A percentile compares a stretch with the other conserved stretches of the same genome.
Evolutionary conservation across 2,888 invertebrate species (phyloP).

Genomic region (Tipula confusa): DNA sequence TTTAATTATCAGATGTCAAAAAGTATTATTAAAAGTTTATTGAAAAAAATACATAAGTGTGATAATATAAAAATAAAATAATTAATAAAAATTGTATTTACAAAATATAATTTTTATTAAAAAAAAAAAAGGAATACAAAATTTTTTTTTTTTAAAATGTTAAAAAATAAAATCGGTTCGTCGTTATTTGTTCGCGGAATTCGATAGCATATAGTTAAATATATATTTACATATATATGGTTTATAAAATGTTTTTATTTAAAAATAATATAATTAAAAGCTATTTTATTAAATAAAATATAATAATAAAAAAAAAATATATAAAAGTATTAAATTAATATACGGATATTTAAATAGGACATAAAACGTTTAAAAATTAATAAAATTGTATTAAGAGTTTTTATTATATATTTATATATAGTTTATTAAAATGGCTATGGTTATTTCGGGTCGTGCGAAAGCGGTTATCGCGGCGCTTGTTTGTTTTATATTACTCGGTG

Average conservation of each 20-base stretch:
- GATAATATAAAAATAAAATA: neutral
- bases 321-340: neutral
- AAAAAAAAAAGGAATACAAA: too few relatives aligned
- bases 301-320: neutral
- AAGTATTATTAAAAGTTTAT: neutral
- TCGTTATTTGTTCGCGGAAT: constrained; percentile 20
- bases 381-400: neutral
- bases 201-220: neutral
- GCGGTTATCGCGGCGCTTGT: constrained; percentile 58
- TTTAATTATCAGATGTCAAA: neutral
- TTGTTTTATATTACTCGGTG: constrained; percentile 55
- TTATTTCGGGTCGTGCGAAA: constrained; percentile 60
- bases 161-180: neutral
- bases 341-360: neutral
- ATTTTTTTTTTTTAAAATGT: too few relatives aligned
- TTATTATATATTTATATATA: neutral
- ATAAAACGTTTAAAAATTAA: neutral
- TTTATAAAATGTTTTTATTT: neutral
- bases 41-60: neutral
- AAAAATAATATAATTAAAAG: neutral
- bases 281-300: neutral
- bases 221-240: neutral
- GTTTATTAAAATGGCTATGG: constrained; percentile 56
- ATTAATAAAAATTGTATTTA: neutral
- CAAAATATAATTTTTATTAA: neutral